Evolutionary conservation across 2,113 vertebrate genomes (phyloP), one percentile per base, ranked within the genome.

Genomic region (Nanorana parkeri): DNA sequence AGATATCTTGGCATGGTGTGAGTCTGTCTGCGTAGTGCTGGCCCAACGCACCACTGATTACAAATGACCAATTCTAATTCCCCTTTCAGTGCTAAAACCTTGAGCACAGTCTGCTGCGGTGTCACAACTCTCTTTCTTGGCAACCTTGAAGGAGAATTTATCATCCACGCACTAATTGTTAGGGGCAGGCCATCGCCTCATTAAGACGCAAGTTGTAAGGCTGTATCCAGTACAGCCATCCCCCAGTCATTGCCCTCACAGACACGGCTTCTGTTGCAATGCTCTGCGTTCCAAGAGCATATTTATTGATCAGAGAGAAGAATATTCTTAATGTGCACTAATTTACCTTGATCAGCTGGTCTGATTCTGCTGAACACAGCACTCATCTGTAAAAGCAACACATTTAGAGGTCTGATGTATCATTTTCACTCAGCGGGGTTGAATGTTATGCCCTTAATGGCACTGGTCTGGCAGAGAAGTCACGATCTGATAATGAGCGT

Each of bases 241-340:
- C 17, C 28, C 77, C 63, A 72, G 78, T 47, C 41, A 19, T 3
- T 21, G 29, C 13, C 26, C 61, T 15, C 20, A 51, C 51, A 72
- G 78, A 29, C 78, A 71, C 17, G 20, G 68, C 68, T 72, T 29
- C 17, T 66, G 23, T 23, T 47, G 54, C 52, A 58, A 47, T 61
- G 17, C 21, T 68, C 26, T 80, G 65, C 17, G 17, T 64, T 63
- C 71, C 68, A 28, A 81, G 61, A 82, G 71, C 61, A 82, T 75
- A 82, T 67, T 82, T 82, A 82, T 82, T 58, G 71, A 82, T 75
- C 67, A 29, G 16, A 47, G 26, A 75, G 71, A 58, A 67, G 72
- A 28, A 66, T 21, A 54, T 76, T 82, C 72, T 56, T 75, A 76
- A 82, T 82, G 80, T 76, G 63, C 80, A 51, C 63, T 82, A 60